Evolutionary conservation across 1,140 invertebrate species (phyloP).

Genomic region (Philotrypesis tridentata): DNA sequence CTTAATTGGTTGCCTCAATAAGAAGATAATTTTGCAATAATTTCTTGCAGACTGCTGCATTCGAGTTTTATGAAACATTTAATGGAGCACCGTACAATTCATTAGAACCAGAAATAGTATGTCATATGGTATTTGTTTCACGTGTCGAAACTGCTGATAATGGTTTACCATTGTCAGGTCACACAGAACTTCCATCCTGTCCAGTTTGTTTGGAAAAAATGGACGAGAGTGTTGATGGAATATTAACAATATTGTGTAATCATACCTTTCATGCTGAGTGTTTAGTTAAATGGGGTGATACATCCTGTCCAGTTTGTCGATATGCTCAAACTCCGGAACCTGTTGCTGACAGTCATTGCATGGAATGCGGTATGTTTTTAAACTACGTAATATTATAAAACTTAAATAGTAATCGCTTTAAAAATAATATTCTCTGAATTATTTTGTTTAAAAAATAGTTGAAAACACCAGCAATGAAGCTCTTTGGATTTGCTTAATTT

Average conservation of each 20-base stretch:
- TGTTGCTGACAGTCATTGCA: constrained; percentile 87
- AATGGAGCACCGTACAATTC: constrained; percentile 95
- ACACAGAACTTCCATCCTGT: constrained; percentile 98
- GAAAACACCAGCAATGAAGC: constrained; percentile 80
- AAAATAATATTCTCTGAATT: constrained; percentile 28
- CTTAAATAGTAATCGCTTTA: not conserved
- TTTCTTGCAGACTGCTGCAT: constrained; percentile 80
- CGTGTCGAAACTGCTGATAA: constrained; percentile 88
- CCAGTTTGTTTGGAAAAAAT: constrained; percentile 97
- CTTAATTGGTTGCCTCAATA: constrained; percentile 21
- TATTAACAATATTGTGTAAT: constrained; percentile 98
- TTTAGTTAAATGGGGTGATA: constrained; percentile 97
- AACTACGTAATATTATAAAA: not conserved
- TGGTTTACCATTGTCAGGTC: constrained; percentile 82
- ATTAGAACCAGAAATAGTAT: constrained; percentile 91
- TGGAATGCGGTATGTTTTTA: constrained; percentile 80
- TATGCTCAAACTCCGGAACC: constrained; percentile 96
- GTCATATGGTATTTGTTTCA: constrained; percentile 96
- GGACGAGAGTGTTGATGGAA: constrained; percentile 98
- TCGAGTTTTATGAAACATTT: constrained; percentile 94
- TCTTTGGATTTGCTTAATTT: constrained; percentile 99
- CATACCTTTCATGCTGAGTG: constrained; percentile 98
- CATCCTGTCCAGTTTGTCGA: constrained; percentile 84
- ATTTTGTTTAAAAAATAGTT: constrained; percentile 51
- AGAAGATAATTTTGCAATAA: too few species aligned